Conservation (phyloP, 1,140 invertebrate genomes). For the Ostrea edulis region DNA sequence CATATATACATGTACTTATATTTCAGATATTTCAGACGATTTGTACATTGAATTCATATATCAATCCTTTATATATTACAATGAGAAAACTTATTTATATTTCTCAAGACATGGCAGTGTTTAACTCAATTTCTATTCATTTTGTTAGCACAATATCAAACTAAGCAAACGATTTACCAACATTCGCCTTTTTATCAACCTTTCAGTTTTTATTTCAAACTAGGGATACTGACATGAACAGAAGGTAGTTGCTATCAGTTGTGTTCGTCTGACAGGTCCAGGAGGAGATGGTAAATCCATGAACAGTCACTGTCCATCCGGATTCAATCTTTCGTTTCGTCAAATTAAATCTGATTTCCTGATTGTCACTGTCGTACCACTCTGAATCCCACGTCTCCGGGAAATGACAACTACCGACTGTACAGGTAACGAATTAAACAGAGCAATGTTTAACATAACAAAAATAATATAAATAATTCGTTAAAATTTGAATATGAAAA, state of each 20-base stretch:
- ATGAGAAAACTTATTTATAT: no score
- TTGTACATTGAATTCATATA: no score
- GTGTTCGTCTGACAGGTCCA: conserved; percentile 51
- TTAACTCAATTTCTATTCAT: no score
- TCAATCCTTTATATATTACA: no score
- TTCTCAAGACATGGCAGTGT: no score
- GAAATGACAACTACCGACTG: conserved; percentile 49
- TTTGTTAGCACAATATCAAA: no score
- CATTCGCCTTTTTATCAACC: no score
- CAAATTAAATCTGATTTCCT: conserved; percentile 43
- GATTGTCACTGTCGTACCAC: conserved; percentile 53
- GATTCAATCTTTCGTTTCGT: conserved; percentile 32
- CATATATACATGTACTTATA: no score
- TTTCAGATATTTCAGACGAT: no score
- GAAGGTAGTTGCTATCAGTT: conserved; percentile 17
- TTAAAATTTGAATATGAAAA: neutral
- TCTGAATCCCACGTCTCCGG: conserved; percentile 48
- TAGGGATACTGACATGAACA: conserved; percentile 15
- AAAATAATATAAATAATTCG: neutral
- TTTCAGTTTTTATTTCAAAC: no score
- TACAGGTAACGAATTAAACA: neutral
- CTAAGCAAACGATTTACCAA: no score
- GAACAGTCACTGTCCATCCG: conserved; percentile 45
- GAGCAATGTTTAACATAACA: neutral
- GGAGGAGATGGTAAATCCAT: conserved; percentile 33